Percentiles rank a stretch among this genome's conserved stretches.
Conservation (phyloP, 2,888 invertebrate species). For the Yponomeuta evonymella region DNA sequence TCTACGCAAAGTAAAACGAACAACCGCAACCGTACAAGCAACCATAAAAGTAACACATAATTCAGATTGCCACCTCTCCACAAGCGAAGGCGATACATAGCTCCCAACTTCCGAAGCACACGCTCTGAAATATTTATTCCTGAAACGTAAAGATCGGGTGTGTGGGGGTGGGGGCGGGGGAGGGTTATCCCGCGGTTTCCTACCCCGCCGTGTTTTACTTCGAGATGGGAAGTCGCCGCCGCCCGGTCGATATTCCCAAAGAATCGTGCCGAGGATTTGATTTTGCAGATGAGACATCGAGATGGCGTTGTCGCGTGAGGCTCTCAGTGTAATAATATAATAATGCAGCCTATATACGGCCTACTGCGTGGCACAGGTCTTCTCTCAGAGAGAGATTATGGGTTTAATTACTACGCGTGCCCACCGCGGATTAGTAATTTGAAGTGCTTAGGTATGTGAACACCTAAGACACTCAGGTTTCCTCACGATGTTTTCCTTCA, state of each 20-base stretch:
- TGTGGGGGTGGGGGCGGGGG: constrained; percentile 43
- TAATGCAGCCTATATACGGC: too few relatives aligned
- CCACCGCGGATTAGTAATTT: too few relatives aligned
- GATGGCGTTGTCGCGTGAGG: too few relatives aligned
- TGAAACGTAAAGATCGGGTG: constrained; percentile 73
- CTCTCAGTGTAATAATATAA: too few relatives aligned
- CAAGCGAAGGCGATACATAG: constrained; percentile 68
- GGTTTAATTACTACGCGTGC: too few relatives aligned
- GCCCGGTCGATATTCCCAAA: constrained; percentile 71
- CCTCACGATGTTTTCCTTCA: too few relatives aligned
- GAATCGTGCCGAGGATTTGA: constrained; percentile 28
- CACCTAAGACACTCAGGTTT: too few relatives aligned
- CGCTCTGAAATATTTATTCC: constrained; percentile 77
- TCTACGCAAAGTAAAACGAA: too few relatives aligned
- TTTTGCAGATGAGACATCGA: constrained; percentile 13
- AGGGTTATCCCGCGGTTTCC: constrained; percentile 75
- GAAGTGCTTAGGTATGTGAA: too few relatives aligned
- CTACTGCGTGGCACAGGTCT: too few relatives aligned
- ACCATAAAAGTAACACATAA: constrained; percentile 16
- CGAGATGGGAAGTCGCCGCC: constrained; percentile 75
- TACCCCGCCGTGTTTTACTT: constrained; percentile 75
- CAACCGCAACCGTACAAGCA: not conserved
- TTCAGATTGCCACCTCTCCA: constrained; percentile 62
- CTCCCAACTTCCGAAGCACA: constrained; percentile 75
- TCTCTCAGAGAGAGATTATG: too few relatives aligned